These are phyloP conservation scores for Drosophila vallismaia DNA, from an alignment of 2,888 invertebrate species.

Conservation along the genomic window DNA sequence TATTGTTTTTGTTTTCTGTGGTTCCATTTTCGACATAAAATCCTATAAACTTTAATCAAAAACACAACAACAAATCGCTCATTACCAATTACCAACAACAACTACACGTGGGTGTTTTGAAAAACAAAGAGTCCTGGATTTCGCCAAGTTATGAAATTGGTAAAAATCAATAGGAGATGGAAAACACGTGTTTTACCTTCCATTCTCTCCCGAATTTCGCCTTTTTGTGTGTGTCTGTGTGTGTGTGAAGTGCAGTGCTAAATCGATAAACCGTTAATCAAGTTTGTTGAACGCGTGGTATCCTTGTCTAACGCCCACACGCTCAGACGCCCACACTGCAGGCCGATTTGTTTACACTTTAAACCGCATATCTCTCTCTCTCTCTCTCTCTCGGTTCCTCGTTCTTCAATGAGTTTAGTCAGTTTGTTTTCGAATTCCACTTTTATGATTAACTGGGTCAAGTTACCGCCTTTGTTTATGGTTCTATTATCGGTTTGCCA, in stretches of 20 bases:
- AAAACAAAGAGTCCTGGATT: constrained; percentile 6
- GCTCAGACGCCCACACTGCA: neutral
- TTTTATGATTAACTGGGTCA: constrained; percentile 39
- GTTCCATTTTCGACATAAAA: constrained; percentile 28
- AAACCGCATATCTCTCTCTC: constrained; percentile 13
- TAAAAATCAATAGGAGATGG: constrained; percentile 69
- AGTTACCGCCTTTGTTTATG: constrained; percentile 8
- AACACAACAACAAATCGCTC: constrained; percentile 43
- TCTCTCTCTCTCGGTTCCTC: constrained; percentile 10
- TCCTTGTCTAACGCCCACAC: neutral
- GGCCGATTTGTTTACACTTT: constrained; percentile 25
- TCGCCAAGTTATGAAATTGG: constrained; percentile 47
- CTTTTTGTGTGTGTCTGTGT: neutral
- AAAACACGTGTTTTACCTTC: constrained; percentile 54
- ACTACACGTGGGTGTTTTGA: constrained; percentile 40
- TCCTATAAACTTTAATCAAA: constrained; percentile 27
- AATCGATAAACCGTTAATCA: constrained; percentile 67
- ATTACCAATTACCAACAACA: constrained; percentile 24
- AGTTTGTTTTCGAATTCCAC: constrained; percentile 7
- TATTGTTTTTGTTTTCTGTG: constrained; percentile 24
- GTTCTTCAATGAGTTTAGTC: constrained; percentile 8
- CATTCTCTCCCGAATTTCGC: neutral
- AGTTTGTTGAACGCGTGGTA: constrained; percentile 42
- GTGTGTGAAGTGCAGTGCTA: constrained; percentile 18
- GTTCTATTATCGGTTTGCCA: constrained; percentile 10